Base-by-base conservation (phyloP, 2,888 invertebrate species). In the Cephalotes varians region DNA sequence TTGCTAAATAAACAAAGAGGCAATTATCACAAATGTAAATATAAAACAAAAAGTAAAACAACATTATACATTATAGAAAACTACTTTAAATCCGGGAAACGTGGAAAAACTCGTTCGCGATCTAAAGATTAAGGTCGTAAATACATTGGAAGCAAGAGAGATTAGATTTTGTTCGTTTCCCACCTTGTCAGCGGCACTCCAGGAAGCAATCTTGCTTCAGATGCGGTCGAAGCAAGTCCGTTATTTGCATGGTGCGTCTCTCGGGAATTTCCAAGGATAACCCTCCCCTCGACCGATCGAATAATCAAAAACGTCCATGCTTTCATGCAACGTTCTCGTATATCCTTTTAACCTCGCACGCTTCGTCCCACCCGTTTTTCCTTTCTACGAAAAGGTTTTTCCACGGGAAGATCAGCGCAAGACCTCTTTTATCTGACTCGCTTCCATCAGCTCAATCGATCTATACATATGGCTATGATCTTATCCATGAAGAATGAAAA, bases 231-330 rank as follows among this genome's bases (percentile, higher is more conserved):
- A 81, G 77, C 79, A 76, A 81, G 73, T 37, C 83, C 60, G 84
- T 82, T 90, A 90, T 90, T 90, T 90, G 87, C 90, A 89, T 90
- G 87, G 58, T 60, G 47, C 74, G 73, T 84, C 84, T 76, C 85
- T 25, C 28, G 64, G 72, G 88, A 76, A 87, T 87, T 80, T 64
- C 51, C 64, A 37, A 47, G 85, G 83, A 89, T 87, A 84, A 85
- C 85, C 77, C 71, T 80, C 77, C 85, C 77, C 71, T 80, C 77
- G 60, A 81, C 84, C 80, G 84, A 73, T 73, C 80, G 83, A 62
- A 82, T 88, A 89, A 90, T 90, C 89, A 90, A 89, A 90, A 90
- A 87, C 86, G 85, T 86, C 86, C 81, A 60, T 77, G 82, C 79
- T 84, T 81, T 69, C 65, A 18, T 72, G 62, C 60, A 65, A 76